Evolutionary conservation across 2,797 vertebrate species (phyloP).

Genomic region (Rhabdophis nuchalis): DNA sequence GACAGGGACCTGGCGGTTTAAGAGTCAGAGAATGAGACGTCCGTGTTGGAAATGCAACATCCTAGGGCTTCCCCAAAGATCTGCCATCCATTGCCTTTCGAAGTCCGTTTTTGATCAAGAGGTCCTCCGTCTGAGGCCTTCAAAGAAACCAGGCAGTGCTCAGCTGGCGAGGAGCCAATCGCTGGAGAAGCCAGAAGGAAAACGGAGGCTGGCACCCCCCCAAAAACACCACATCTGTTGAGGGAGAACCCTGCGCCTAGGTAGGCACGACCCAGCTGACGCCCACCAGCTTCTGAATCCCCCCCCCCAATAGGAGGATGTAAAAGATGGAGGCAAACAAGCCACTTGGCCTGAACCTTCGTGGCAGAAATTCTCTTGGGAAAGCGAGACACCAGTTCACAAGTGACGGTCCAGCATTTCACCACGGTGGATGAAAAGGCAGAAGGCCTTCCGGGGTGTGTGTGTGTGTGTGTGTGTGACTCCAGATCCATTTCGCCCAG

Average conservation of each 20-base stretch:
- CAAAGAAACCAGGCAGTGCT: neutral
- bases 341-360: neutral
- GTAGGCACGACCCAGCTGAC: neutral
- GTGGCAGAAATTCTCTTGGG: neutral
- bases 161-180: neutral
- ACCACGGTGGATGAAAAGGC: neutral
- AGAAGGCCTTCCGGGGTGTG: neutral
- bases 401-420: neutral
- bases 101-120: neutral
- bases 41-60: neutral
- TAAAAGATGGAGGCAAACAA: neutral
- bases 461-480: no score
- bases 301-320: neutral
- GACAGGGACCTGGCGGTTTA: neutral
- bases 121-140: neutral
- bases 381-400: neutral
- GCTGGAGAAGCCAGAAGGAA: neutral
- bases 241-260: neutral
- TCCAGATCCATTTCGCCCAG: neutral
- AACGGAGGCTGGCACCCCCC: neutral
- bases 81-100: neutral
- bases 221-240: neutral
- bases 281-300: neutral
- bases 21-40: neutral
- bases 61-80: neutral